These are phyloP conservation scores for Macrotus californicus DNA, from an alignment of 2,113 vertebrate species.

Conservation along the genomic window DNA sequence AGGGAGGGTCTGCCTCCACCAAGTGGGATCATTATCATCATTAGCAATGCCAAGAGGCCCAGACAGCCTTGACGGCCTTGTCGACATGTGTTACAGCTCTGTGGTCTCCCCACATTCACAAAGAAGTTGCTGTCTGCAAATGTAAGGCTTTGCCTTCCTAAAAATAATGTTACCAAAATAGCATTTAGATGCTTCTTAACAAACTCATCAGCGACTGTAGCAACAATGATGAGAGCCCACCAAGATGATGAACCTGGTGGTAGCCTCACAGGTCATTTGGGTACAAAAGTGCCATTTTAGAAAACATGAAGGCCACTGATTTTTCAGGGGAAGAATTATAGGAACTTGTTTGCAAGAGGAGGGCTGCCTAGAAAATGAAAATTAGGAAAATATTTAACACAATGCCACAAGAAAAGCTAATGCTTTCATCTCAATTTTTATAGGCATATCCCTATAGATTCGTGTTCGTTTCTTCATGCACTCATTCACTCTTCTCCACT, in stretches of 20 bases:
- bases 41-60: conserved; percentile 47
- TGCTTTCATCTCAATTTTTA: not conserved
- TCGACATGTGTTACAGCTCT: conserved; percentile 58
- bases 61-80: conserved; percentile 26
- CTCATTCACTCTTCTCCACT: not conserved
- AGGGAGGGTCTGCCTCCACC: conserved; percentile 65
- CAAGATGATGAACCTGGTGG: not conserved
- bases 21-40: conserved; percentile 35
- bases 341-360: not conserved
- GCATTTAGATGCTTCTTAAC: conserved; percentile 34
- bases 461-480: not conserved
- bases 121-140: conserved; percentile 57
- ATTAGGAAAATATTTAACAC: not conserved
- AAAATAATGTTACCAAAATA: conserved; percentile 47
- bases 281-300: not conserved
- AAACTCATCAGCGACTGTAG: conserved; percentile 10
- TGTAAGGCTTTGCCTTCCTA: conserved; percentile 44
- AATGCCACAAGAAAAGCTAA: not conserved
- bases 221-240: not conserved
- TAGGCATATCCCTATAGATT: not conserved
- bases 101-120: conserved; percentile 44
- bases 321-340: not conserved
- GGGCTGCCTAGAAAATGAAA: conserved; percentile 16
- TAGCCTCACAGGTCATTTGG: not conserved
- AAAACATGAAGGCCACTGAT: not conserved